These are phyloP conservation scores for Pandemis corylana DNA, from an alignment of 2,888 invertebrate genomes.

Conservation along the genomic window DNA sequence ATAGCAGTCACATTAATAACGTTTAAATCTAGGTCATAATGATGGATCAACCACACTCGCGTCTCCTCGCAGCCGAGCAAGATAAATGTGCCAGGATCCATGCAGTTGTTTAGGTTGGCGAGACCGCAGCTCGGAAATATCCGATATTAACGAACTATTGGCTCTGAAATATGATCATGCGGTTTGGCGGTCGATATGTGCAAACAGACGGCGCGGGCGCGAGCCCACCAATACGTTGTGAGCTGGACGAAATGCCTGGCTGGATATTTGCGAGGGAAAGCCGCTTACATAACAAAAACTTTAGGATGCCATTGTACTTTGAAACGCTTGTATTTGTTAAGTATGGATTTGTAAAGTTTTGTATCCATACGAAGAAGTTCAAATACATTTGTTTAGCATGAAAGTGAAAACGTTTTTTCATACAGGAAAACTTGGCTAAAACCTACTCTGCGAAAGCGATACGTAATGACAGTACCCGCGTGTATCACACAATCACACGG, in stretches of 20 bases:
- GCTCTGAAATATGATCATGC: constrained; percentile 19
- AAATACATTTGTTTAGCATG: too few species aligned
- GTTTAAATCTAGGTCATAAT: constrained; percentile 40
- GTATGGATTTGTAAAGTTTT: too few species aligned
- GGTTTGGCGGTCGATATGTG: background rate
- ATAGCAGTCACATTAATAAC: constrained; percentile 23
- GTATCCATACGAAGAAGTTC: too few species aligned
- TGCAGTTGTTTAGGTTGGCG: constrained; percentile 27
- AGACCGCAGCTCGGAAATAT: constrained; percentile 16
- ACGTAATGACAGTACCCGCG: background rate
- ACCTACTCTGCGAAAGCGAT: too few species aligned
- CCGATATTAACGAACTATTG: constrained; percentile 22
- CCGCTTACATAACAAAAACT: too few species aligned
- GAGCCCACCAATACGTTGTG: background rate
- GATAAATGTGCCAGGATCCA: constrained; percentile 32
- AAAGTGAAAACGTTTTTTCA: background rate
- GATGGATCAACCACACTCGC: constrained; percentile 30
- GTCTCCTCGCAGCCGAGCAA: constrained; percentile 20
- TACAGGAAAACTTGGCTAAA: background rate
- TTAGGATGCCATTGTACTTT: too few species aligned
- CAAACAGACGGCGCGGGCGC: background rate
- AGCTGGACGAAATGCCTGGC: too few species aligned
- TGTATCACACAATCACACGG: background rate
- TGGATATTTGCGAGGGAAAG: too few species aligned
- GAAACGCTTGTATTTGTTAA: too few species aligned